phyloP scores from a whole-genome alignment of 2,113 vertebrate genomes.

The Stomatorhinus ivindoensis region DNA sequence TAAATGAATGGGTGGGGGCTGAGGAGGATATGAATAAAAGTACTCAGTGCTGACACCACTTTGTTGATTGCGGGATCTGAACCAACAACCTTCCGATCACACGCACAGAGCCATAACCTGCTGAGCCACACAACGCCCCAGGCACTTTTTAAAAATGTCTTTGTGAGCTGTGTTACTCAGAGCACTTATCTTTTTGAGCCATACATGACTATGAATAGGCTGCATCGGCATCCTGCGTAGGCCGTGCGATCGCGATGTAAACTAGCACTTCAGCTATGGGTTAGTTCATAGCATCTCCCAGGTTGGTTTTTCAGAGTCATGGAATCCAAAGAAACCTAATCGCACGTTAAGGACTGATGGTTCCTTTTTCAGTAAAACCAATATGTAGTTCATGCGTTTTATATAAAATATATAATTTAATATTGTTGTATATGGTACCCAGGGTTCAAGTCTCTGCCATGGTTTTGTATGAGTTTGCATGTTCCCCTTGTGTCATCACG shows the following conservation, averaged over 20 bases:
- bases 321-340: not conserved
- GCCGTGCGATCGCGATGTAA: not conserved
- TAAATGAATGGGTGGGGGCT: too few relatives aligned
- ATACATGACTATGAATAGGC: not conserved
- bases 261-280: not conserved
- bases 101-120: not conserved
- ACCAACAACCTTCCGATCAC: not conserved
- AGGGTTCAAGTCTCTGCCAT: not conserved
- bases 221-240: not conserved
- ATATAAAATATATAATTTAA: not conserved
- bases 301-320: not conserved
- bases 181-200: not conserved
- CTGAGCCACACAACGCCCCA: not conserved
- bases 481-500: not conserved
- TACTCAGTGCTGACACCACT: not conserved
- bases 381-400: not conserved
- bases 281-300: not conserved
- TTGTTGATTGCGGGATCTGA: not conserved
- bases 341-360: not conserved
- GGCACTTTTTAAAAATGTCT: not conserved
- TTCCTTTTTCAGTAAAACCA: not conserved
- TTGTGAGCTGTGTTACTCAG: not conserved
- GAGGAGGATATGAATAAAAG: too few relatives aligned
- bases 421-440: not conserved
- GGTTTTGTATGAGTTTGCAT: not conserved